Conservation (phyloP, 2,888 invertebrate species). For the Kuschelorhynchus macadamiae region DNA sequence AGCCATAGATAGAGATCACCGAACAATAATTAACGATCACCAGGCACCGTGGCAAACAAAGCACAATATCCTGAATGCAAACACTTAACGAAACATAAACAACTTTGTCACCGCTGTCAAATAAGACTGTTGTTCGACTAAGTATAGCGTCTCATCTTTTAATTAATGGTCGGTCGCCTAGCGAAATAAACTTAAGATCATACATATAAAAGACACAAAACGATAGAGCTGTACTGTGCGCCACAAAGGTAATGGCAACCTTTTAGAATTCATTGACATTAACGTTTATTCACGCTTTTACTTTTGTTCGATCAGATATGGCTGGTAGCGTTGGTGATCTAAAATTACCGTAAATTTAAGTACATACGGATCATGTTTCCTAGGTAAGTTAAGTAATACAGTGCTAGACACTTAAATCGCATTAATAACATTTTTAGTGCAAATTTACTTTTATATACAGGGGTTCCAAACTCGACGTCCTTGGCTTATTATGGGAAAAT, state of each 20-base stretch:
- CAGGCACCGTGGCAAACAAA: constrained; percentile 15
- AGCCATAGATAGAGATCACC: constrained; percentile 21
- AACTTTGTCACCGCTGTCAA: constrained; percentile 33
- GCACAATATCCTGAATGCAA: neutral
- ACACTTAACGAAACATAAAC: constrained; percentile 28
- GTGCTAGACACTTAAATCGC: too few relatives aligned
- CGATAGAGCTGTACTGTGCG: constrained; percentile 18
- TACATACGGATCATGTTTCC: too few relatives aligned
- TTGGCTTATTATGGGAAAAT: too few relatives aligned
- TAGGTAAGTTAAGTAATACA: too few relatives aligned
- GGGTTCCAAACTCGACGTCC: too few relatives aligned
- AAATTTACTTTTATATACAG: too few relatives aligned
- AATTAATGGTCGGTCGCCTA: constrained; percentile 31
- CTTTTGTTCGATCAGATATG: constrained; percentile 15
- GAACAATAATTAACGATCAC: neutral
- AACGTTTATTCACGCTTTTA: constrained; percentile 32
- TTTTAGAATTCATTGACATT: constrained; percentile 30
- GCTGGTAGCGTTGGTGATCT: constrained; percentile 1
- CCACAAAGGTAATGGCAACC: constrained; percentile 10
- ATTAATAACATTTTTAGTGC: too few relatives aligned
- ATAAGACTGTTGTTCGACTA: constrained; percentile 29
- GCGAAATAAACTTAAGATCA: constrained; percentile 13
- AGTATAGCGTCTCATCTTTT: constrained; percentile 35
- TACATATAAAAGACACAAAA: constrained; percentile 7
- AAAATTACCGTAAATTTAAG: too few relatives aligned